These are phyloP conservation scores for Leucoraja ocellata DNA, from an alignment of 2,797 vertebrate species.

Conservation along the genomic window DNA sequence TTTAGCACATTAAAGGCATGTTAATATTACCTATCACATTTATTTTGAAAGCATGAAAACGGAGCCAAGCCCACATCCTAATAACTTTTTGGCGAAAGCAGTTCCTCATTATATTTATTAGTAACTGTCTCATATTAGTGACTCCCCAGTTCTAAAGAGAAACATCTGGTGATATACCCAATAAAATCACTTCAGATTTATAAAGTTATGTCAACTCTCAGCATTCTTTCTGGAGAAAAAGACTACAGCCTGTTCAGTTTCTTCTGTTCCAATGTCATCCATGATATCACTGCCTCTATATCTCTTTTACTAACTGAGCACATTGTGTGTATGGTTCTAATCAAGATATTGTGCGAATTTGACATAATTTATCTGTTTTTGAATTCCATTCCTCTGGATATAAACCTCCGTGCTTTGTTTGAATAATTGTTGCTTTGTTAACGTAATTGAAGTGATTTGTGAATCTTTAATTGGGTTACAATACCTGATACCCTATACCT, in stretches of 20 bases:
- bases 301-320: background rate
- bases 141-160: too few species aligned
- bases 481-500: too few species aligned
- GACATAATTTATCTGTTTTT: background rate
- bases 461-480: background rate
- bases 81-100: background rate
- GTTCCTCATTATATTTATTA: background rate
- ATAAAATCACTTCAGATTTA: background rate
- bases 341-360: background rate
- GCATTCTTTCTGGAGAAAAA: background rate
- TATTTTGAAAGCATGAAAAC: background rate
- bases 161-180: too few species aligned
- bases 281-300: background rate
- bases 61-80: background rate
- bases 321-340: background rate
- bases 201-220: background rate
- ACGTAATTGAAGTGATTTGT: background rate
- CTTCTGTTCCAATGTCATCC: background rate
- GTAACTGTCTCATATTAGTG: too few species aligned
- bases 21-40: background rate
- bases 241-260: background rate
- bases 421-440: background rate
- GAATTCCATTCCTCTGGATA: background rate
- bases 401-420: background rate
- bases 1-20: background rate